Percentiles rank a stretch among this genome's conserved stretches.
phyloP scores from a whole-genome alignment of 1,140 invertebrate genomes.

The Eciton burchellii region DNA sequence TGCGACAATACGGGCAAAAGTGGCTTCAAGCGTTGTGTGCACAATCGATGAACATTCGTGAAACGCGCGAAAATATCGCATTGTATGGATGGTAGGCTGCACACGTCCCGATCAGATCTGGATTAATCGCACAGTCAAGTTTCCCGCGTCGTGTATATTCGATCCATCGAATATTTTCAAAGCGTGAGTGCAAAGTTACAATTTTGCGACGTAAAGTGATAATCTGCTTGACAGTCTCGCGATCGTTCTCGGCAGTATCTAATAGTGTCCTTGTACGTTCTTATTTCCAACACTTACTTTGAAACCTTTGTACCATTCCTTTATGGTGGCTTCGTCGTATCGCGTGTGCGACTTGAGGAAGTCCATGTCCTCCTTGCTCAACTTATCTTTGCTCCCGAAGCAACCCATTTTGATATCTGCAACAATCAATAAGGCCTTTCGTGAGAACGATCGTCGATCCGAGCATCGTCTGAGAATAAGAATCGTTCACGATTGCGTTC shows the following conservation, averaged over 20 bases:
- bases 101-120: not conserved
- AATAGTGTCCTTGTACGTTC: not conserved
- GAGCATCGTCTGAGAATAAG: not conserved
- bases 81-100: not conserved
- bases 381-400: conserved; percentile 96
- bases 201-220: not conserved
- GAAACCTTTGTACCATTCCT: conserved; percentile 99
- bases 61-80: not conserved
- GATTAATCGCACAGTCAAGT: conserved; percentile 5
- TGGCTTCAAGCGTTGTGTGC: not conserved
- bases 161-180: conserved; percentile 5
- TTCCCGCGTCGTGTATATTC: not conserved
- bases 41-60: not conserved
- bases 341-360: conserved; percentile 97
- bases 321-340: conserved; percentile 98
- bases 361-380: conserved; percentile 98
- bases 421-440: conserved; percentile 68
- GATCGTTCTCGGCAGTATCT: not conserved
- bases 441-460: not conserved
- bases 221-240: not conserved
- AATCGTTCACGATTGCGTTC: not conserved
- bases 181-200: not conserved
- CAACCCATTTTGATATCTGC: conserved; percentile 92
- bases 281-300: conserved; percentile 89
- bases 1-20: not conserved